These are phyloP conservation scores for Zoroaster sp. DNA, from an alignment of 53 echinoderm and acorn worm species.

Conservation along the genomic window DNA sequence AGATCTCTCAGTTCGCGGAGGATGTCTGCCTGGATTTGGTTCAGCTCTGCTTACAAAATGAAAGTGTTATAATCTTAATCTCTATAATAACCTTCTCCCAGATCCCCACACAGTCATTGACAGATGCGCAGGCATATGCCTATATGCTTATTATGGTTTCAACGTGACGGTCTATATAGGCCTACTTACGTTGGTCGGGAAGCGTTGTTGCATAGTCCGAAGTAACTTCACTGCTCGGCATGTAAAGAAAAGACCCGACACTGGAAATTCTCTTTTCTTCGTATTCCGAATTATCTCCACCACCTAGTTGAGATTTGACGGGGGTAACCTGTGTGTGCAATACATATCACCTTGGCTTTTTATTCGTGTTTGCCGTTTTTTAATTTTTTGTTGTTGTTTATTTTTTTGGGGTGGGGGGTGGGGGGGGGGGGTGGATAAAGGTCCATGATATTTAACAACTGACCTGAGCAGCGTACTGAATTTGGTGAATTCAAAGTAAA, in stretches of 20 bases:
- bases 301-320: background rate
- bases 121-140: no score
- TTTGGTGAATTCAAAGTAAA: background rate
- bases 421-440: background rate
- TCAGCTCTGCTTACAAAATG: background rate
- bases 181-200: background rate
- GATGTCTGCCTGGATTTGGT: slow-evolving; percentile 3
- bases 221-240: background rate
- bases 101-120: no score
- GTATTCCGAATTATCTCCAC: background rate
- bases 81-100: no score
- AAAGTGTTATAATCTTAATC: no score
- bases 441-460: background rate
- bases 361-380: background rate
- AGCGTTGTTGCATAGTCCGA: background rate
- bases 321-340: background rate
- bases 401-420: background rate
- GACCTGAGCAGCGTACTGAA: background rate
- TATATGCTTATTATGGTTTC: no score
- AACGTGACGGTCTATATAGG: no score
- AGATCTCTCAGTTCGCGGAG: slow-evolving; percentile 9
- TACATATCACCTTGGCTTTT: background rate
- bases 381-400: background rate
- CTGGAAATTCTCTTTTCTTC: background rate
- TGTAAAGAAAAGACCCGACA: background rate